Conservation (phyloP, 2,797 vertebrate species). For the Lemur catta region DNA sequence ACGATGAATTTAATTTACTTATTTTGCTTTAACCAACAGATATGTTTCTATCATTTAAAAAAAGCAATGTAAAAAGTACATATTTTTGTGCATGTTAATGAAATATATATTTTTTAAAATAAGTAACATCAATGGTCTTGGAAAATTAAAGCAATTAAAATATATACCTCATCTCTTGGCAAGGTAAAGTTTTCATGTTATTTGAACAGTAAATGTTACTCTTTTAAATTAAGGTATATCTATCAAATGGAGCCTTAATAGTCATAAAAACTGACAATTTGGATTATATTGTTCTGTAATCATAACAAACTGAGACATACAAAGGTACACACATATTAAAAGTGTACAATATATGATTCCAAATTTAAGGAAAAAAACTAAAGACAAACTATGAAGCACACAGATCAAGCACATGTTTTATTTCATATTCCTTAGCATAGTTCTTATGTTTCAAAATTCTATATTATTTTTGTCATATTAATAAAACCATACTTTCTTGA, state of each 20-base stretch:
- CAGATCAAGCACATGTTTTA: background rate
- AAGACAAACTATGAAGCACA: background rate
- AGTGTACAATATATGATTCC: background rate
- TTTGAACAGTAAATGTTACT: background rate
- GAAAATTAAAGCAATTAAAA: background rate
- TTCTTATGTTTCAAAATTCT: background rate
- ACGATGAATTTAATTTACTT: background rate
- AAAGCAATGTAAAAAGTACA: background rate
- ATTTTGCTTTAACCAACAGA: background rate
- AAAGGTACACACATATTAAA: background rate
- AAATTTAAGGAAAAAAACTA: background rate
- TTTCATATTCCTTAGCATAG: background rate
- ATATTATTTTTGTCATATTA: background rate
- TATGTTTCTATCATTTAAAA: background rate
- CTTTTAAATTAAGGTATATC: background rate
- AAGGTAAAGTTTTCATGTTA: background rate
- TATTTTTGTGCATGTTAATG: background rate
- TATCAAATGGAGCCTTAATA: background rate
- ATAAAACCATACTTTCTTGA: background rate
- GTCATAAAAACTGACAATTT: background rate
- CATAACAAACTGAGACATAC: background rate
- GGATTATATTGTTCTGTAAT: background rate
- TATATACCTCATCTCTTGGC: background rate
- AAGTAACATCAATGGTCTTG: background rate
- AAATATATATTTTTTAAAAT: background rate